phyloP scores from a whole-genome alignment of 2,888 invertebrate genomes.

The Caenorhabditis zanzibari region DNA sequence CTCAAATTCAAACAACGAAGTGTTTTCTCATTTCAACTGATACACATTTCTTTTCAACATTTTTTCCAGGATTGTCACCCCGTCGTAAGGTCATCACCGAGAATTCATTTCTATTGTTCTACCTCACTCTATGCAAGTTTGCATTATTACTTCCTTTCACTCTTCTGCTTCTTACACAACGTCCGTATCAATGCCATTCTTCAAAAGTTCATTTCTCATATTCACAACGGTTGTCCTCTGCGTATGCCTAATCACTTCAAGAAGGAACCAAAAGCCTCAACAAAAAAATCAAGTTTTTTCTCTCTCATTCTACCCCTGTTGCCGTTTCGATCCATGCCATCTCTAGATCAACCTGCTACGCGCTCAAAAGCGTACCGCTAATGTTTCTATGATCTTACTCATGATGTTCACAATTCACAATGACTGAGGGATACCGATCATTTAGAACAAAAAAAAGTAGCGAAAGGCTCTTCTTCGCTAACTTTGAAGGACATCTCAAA shows the following conservation, averaged over 20 bases:
- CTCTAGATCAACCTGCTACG: conserved; percentile 36
- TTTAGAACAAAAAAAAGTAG: conserved; percentile 11
- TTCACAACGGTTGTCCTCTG: conserved; percentile 32
- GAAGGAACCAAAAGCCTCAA: conserved; percentile 54
- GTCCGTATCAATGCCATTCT: conserved; percentile 51
- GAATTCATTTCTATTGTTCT: conserved; percentile 44
- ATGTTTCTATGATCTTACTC: conserved; percentile 54
- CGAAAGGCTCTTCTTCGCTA: conserved; percentile 38
- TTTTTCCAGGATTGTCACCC: conserved; percentile 14
- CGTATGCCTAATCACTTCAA: conserved; percentile 50
- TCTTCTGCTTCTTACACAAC: conserved; percentile 40
- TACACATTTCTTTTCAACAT: not conserved
- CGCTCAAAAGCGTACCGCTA: conserved; percentile 1
- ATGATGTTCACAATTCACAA: conserved; percentile 22
- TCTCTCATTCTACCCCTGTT: conserved; percentile 53
- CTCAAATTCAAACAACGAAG: not conserved
- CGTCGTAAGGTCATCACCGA: conserved; percentile 6
- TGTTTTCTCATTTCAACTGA: not conserved
- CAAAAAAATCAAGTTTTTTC: conserved; percentile 57
- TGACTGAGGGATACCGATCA: conserved; percentile 39
- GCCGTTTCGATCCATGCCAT: conserved; percentile 54
- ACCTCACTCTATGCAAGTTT: conserved; percentile 39
- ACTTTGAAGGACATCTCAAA: conserved; percentile 57
- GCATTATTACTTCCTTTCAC: conserved; percentile 43
- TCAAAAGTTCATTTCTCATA: conserved; percentile 57